Base-by-base conservation (phyloP, 1,140 invertebrate species). In the Camponotus vicinus region DNA sequence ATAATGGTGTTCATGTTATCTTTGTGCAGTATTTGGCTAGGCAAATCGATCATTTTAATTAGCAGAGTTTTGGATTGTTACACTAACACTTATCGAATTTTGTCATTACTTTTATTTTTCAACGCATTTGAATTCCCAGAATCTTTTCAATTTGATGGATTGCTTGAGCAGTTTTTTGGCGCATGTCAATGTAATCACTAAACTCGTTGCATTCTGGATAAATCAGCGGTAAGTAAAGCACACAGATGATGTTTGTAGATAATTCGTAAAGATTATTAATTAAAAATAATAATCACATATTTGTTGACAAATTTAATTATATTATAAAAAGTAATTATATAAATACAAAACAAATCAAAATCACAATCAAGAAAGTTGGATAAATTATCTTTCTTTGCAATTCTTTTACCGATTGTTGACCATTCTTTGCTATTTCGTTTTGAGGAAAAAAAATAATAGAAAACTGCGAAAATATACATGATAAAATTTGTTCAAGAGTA, bases 121-220 rank as follows among this genome's bases (percentile, higher is more conserved):
- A 8, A 45, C 18, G 13, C 84, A 86, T 18, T n/a, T 80, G 2
- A 67, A 40, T 42, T 7, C 21, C 0, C 8, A 80, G 8, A 69
- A 86, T 18, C 49, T 86, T 13, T 45, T 69, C 2, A 80, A 80
- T 0, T 37, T 86, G 8, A 15, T 86, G 5, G 84, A 86, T n/a
- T 86, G 75, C 1, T 15, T 80, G 4, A 40, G 73, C n/a, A 86
- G 63, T 6, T 61, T 67, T 11, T 21, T 86, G 32, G 52, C 63
- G 6, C 32, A 80, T 15, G 55, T 0, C 0, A 78, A 69, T 18
- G 4, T 63, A 27, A 0, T 69, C 1, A 8, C 5, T 18, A 70
- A 86, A 6, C 27, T 80, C 3, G 9, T 86, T 49, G 40, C 13
- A 8, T 49, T 86, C 7, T 80, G 84, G 64, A 7, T 86, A 7